phyloP scores from a whole-genome alignment of 2,113 vertebrate species.

The Anolis sagrei region DNA sequence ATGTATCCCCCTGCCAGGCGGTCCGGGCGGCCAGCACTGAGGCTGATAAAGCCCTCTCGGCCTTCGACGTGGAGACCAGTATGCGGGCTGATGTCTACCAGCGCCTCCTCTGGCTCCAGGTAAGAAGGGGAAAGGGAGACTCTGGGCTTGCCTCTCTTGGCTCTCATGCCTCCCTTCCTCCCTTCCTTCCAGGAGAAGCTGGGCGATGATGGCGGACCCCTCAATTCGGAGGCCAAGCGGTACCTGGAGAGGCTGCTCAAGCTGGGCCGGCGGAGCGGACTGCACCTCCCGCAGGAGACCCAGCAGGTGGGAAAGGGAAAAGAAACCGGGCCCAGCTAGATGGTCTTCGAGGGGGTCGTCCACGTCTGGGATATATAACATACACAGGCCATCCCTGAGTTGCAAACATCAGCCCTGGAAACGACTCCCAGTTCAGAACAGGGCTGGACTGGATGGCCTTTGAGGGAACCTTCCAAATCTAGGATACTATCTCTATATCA shows the following conservation, averaged over 20 bases:
- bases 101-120: constrained; percentile 91
- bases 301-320: constrained; percentile 92
- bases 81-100: constrained; percentile 96
- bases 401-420: too few relatives aligned
- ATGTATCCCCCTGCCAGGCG: constrained; percentile 89
- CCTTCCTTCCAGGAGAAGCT: constrained; percentile 79
- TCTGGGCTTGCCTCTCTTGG: not conserved
- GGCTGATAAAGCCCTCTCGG: constrained; percentile 92
- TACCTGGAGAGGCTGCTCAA: constrained; percentile 92
- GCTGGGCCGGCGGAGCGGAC: constrained; percentile 88
- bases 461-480: too few relatives aligned
- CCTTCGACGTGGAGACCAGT: constrained; percentile 98
- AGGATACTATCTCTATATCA: too few relatives aligned
- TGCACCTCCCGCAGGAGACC: constrained; percentile 87
- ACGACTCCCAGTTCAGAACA: too few relatives aligned
- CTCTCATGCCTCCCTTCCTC: not conserved
- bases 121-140: too few relatives aligned
- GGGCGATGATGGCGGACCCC: constrained; percentile 61
- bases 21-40: constrained; percentile 90
- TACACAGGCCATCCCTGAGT: too few relatives aligned
- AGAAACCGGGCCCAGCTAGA: too few relatives aligned
- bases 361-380: too few relatives aligned
- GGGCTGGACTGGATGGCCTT: too few relatives aligned
- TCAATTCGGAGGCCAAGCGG: constrained; percentile 82
- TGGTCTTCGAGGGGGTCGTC: too few relatives aligned